These are phyloP conservation scores for Tetragonula carbonaria DNA, from an alignment of 2,888 invertebrate genomes.

Conservation along the genomic window DNA sequence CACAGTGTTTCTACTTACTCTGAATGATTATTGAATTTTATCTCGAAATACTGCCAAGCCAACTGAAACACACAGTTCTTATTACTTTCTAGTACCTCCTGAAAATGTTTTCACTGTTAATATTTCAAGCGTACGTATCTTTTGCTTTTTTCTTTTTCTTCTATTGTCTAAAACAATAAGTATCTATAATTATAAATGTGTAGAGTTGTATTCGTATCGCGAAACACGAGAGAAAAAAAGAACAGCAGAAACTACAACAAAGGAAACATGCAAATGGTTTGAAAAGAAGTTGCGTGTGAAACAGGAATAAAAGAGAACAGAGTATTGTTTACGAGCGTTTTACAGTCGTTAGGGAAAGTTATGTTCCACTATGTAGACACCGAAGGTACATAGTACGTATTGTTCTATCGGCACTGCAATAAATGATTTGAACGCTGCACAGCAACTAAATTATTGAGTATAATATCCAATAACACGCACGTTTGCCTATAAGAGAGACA, in stretches of 20 bases:
- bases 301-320: neutral
- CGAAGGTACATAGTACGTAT: neutral
- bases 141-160: neutral
- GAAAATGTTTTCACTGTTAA: too few species aligned
- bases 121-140: neutral
- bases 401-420: slow-evolving; percentile 6
- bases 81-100: too few species aligned
- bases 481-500: slow-evolving; percentile 21
- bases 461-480: slow-evolving; percentile 2
- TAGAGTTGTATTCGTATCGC: neutral
- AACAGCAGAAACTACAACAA: neutral
- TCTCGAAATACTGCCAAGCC: too few species aligned
- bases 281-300: neutral
- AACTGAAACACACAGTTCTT: too few species aligned
- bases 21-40: too few species aligned
- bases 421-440: neutral
- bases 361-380: neutral
- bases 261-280: neutral
- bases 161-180: neutral
- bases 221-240: neutral
- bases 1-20: too few species aligned
- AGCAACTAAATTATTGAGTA: slow-evolving; percentile 25
- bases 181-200: neutral
- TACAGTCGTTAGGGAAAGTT: slow-evolving; percentile 4
- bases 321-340: neutral